Evolutionary conservation across 2,888 invertebrate genomes (phyloP), one percentile per base, ranked within the genome.

Genomic region (Epinotia nisella): DNA sequence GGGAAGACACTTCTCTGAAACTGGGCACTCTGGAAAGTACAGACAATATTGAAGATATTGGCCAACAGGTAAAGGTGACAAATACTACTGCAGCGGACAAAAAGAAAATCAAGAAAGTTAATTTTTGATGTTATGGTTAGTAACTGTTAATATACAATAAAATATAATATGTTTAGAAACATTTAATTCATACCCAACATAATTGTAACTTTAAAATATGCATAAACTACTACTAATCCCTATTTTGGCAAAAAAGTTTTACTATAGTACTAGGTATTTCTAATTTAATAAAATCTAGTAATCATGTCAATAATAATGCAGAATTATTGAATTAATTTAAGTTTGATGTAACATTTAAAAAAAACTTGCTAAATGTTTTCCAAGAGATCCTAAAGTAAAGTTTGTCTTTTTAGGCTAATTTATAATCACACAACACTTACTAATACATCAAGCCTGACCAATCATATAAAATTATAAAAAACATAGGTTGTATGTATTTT

Each of bases 91-190:
- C 82, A 55, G 65, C 76, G 24, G 72, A 73, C 41, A 93, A 88
- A 76, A 91, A 90, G 77, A 91, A 90, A 78, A 92, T 92, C 49
- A 93, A 93, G 81, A 93, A 92, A 85, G 91, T 93, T 10, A 91
- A 79, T 75, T 93, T 93, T 76, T 93, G 87, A 70, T 69, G 45
- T 67, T 75, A 66, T 58, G 66, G 51, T 67, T 17, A 19, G 49
- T 15, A 21, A 17, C n/a, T 21, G 11, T 53, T 35, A 35, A 53
- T 58, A 1, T 51, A 24, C 19, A 58, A 35, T 61, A 68, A 68
- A 68, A 49, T 24, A 67, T 19, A 39, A 62, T 17, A 41, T 56
- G n/a, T 39, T 41, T 49, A 19, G 39, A 4, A 51, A 68, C n/a
- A 58, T 58, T 49, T 61, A 68, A 49, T 60, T 51, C n/a, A 41